phyloP scores from a whole-genome alignment of 2,797 vertebrate genomes.

The Clarias platycephalus region DNA sequence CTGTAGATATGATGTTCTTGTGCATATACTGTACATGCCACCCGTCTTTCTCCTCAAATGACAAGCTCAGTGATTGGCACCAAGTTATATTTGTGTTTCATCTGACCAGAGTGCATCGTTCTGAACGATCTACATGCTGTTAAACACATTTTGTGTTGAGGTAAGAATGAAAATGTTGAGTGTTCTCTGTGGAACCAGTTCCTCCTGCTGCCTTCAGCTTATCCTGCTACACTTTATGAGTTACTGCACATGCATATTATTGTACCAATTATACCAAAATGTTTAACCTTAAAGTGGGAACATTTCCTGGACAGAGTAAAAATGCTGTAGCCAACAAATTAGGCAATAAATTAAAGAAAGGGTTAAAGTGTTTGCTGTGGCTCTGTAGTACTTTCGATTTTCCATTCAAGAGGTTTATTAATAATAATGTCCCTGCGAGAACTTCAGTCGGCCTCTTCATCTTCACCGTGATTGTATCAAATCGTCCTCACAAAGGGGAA shows the following conservation, averaged over 20 bases:
- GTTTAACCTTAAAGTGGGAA: neutral
- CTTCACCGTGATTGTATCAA: neutral
- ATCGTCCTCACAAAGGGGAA: neutral
- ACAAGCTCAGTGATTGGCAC: too few relatives aligned
- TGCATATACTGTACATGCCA: neutral
- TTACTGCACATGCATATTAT: neutral
- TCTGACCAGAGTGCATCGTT: too few relatives aligned
- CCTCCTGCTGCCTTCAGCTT: neutral
- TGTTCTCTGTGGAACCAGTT: neutral
- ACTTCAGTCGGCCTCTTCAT: neutral
- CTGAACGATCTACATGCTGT: too few relatives aligned
- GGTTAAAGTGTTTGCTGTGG: too few relatives aligned
- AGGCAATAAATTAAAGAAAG: too few relatives aligned
- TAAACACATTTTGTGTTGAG: neutral
- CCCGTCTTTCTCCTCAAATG: neutral
- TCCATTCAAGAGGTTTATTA: neutral
- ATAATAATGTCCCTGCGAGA: neutral
- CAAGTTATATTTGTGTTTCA: too few relatives aligned
- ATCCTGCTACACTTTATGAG: neutral
- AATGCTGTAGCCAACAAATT: too few relatives aligned
- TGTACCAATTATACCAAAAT: neutral
- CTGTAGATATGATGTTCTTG: neutral
- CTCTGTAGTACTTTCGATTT: neutral
- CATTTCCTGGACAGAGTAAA: too few relatives aligned
- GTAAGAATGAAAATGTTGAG: neutral